Conservation (phyloP, 2,113 vertebrate genomes). For the Chlorodrepanis virens region DNA sequence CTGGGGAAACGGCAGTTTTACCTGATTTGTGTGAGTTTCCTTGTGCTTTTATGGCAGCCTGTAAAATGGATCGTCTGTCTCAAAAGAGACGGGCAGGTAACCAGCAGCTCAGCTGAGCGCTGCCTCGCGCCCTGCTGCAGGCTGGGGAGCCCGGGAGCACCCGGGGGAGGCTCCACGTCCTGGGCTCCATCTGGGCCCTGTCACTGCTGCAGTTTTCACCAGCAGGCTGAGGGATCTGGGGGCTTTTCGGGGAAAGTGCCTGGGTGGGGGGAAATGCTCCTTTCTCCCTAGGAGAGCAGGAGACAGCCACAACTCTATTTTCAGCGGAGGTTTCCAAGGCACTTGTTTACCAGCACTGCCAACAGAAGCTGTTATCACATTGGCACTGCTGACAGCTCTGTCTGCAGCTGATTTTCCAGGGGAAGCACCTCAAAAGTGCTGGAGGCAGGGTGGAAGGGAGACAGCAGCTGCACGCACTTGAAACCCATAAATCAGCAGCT, state of each 20-base stretch:
- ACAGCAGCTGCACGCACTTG: not conserved
- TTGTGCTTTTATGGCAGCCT: not conserved
- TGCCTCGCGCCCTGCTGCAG: not conserved
- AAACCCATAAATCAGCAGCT: not conserved
- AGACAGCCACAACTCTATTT: conserved; percentile 54
- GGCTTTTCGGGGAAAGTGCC: not conserved
- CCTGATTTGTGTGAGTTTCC: conserved; percentile 7
- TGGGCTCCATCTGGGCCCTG: not conserved
- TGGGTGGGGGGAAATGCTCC: not conserved
- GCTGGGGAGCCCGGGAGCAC: not conserved
- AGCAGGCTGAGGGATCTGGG: not conserved
- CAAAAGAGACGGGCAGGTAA: not conserved
- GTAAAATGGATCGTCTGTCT: not conserved
- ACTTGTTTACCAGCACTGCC: conserved; percentile 49
- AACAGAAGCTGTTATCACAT: not conserved
- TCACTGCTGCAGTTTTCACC: not conserved
- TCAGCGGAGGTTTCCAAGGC: conserved; percentile 31
- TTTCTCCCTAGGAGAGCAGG: not conserved
- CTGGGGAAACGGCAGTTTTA: not conserved
- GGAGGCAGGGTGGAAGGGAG: not conserved
- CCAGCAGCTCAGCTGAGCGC: not conserved
- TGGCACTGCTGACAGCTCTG: conserved; percentile 27
- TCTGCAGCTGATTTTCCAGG: conserved; percentile 12
- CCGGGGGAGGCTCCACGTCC: rapidly evolving
- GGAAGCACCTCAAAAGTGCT: not conserved